Conservation (phyloP, 2,888 invertebrate species). For the Ligdia adustata region DNA sequence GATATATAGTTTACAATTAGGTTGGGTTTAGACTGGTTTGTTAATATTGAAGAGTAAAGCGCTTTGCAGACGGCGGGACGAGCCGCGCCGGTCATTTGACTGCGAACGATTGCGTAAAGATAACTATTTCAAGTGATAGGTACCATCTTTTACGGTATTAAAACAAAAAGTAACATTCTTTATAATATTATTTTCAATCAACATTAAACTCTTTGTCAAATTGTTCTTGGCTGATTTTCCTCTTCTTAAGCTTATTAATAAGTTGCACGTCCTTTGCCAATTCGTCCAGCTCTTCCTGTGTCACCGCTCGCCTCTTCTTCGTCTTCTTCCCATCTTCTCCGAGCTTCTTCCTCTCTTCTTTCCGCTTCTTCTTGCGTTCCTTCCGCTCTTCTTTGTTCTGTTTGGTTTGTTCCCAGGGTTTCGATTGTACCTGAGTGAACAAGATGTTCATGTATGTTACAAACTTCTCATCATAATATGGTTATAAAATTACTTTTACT, state of each 20-base stretch:
- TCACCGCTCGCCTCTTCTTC: constrained; percentile 73
- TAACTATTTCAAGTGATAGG: too few relatives aligned
- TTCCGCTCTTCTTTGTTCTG: constrained; percentile 87
- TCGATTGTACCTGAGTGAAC: constrained; percentile 78
- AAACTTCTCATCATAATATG: too few relatives aligned
- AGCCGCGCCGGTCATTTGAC: too few relatives aligned
- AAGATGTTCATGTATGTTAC: neutral
- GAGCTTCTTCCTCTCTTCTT: constrained; percentile 79
- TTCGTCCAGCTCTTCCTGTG: constrained; percentile 90
- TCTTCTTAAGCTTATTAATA: constrained; percentile 93
- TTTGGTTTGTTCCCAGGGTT: constrained; percentile 92
- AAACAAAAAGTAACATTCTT: too few relatives aligned
- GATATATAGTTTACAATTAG: too few relatives aligned
- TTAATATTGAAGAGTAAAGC: too few relatives aligned
- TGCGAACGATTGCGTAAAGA: too few relatives aligned
- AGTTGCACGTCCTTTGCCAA: constrained; percentile 91
- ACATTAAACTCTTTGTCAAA: constrained; percentile 86
- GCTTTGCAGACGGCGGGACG: too few relatives aligned
- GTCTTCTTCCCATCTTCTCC: constrained; percentile 76
- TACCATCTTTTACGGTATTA: too few relatives aligned
- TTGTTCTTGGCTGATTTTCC: constrained; percentile 89
- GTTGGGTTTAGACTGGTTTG: too few relatives aligned
- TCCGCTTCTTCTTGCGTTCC: constrained; percentile 85
- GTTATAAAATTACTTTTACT: too few relatives aligned
- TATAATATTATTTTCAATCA: constrained; percentile 73